Base-by-base conservation (phyloP, 2,888 invertebrate genomes). In the Rhamphomyia laevipes region DNA sequence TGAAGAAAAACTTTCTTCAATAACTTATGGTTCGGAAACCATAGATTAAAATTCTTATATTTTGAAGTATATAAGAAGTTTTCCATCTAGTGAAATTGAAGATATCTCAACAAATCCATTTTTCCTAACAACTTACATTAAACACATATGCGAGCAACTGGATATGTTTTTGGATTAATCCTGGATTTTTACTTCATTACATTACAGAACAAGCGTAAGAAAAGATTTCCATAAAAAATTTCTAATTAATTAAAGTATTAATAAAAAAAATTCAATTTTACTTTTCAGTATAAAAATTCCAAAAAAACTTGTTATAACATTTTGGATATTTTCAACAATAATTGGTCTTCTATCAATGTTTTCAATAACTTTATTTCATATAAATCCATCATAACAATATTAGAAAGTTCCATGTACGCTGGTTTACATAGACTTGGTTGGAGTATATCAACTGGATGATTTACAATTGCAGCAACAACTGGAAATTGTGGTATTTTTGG, bases 101-200 rank as follows among this genome's bases (percentile, higher is more conserved):
- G 83, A 84, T 57, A 73, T 84, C 31, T 73, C 77, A 3, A 67
- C 70, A 2, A 84, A 84, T 59, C 67, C 66, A 46, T 84, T 81
- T 58, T 85, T 82, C 59, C 73, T 73, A 40, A 75, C 73, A 49
- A 77, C 75, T 1, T 84, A 84, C 56, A 78, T 83, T n/a, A 84
- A 63, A 84, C 84, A 0, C 84, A 84, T 56, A 82, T 84, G 81
- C 76, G 83, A 60, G 80, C 82, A 56, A 76, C 76, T n/a, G 76
- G 80, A 0, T 84, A 84, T 59, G 77, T 79, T 51, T 73, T 82
- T 60, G 85, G 84, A 6, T 63, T 85, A 44, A 56, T 81, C 13
- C 77, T 13, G 84, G 83, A 30, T 83, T 79, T 57, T 61, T 82
- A 16, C 69, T 82, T 6, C 79, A 84, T 64, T 69, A 75, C 53